phyloP scores from a whole-genome alignment of 2,113 vertebrate genomes.

The Gorsachius goisagi region DNA sequence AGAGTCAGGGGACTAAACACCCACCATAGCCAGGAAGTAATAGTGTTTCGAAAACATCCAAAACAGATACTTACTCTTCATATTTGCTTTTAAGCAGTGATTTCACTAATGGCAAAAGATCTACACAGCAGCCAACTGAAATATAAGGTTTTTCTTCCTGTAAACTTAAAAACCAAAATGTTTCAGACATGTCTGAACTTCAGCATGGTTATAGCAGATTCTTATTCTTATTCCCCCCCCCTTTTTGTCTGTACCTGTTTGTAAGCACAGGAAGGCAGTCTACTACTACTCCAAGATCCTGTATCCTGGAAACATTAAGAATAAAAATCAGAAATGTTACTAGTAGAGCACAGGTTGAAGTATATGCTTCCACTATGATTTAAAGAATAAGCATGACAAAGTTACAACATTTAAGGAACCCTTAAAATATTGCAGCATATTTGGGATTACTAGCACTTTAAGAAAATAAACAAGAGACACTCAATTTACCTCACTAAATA shows the following conservation, averaged over 20 bases:
- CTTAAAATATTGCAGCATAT: background rate
- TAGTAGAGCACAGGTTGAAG: background rate
- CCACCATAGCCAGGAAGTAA: background rate
- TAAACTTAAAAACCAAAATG: slow-evolving; percentile 77
- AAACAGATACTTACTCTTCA: slow-evolving; percentile 86
- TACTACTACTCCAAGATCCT: slow-evolving; percentile 89
- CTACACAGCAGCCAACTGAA: slow-evolving; percentile 90
- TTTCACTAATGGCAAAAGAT: slow-evolving; percentile 88
- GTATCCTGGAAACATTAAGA: slow-evolving; percentile 77
- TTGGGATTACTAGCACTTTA: background rate
- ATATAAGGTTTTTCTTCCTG: slow-evolving; percentile 83
- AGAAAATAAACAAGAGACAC: background rate
- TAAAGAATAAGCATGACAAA: background rate
- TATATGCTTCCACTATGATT: background rate
- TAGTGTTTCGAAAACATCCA: background rate
- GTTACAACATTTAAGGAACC: background rate
- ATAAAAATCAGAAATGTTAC: slow-evolving; percentile 19
- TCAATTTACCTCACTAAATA: slow-evolving; percentile 89
- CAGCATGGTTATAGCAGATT: background rate
- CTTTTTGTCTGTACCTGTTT: slow-evolving; percentile 80
- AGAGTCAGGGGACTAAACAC: background rate
- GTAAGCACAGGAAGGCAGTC: slow-evolving; percentile 92
- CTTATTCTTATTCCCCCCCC: background rate
- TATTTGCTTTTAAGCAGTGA: slow-evolving; percentile 86
- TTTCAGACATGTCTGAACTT: slow-evolving; percentile 44